A percentile compares a stretch with the other conserved stretches of the same genome.
These are phyloP conservation scores for Hoplostethus mediterraneus DNA, from an alignment of 2,797 vertebrate genomes.

Conservation along the genomic window DNA sequence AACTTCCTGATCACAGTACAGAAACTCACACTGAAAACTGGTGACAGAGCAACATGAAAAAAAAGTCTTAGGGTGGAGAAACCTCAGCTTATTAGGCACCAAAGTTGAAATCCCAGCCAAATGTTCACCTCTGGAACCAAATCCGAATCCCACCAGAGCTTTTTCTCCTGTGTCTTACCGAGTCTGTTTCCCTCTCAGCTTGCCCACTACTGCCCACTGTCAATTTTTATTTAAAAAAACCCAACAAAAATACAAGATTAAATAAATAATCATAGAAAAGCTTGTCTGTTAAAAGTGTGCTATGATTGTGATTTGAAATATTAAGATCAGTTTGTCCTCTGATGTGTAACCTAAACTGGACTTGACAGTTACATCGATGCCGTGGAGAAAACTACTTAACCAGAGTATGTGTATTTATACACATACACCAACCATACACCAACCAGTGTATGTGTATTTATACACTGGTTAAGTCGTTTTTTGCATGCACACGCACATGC, in stretches of 20 bases:
- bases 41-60: constrained; percentile 4
- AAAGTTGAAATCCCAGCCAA: background rate
- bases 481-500: background rate
- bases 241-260: background rate
- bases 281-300: background rate
- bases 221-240: background rate
- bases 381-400: background rate
- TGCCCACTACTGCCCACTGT: background rate
- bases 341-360: background rate
- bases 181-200: no score
- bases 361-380: background rate
- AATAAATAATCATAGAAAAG: no score
- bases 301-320: no score
- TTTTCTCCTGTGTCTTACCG: background rate
- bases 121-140: no score
- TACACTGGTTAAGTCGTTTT: no score
- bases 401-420: no score
- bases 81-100: background rate
- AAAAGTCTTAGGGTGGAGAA: background rate
- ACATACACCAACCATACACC: no score
- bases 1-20: constrained; percentile 45
- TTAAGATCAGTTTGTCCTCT: background rate
- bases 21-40: constrained; percentile 3
- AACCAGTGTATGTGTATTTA: no score
- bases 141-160: no score